Conservation (phyloP, 2,113 vertebrate genomes). For the Dicrurus megarhynchus region DNA sequence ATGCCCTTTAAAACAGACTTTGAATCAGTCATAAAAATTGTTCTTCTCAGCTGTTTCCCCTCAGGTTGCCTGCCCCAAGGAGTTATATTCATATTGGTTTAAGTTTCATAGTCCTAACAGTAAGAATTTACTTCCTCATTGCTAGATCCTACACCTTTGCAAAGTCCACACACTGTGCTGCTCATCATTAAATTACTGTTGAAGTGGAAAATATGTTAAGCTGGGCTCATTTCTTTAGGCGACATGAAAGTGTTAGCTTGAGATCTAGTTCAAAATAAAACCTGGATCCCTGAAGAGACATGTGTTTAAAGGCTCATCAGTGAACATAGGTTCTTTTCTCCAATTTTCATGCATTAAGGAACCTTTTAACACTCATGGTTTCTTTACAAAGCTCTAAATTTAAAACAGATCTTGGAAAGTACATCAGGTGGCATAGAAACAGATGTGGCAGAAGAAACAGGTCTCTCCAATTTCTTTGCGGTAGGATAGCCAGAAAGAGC, state of each 20-base stretch:
- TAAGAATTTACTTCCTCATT: neutral
- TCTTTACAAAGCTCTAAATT: neutral
- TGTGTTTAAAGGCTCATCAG: neutral
- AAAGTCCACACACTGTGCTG: neutral
- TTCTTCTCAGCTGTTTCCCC: neutral
- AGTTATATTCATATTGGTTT: neutral
- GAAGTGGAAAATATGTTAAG: neutral
- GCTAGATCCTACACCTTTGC: neutral
- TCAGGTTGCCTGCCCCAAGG: neutral
- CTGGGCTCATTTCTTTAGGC: neutral
- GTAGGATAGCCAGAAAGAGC: neutral
- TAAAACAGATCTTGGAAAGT: neutral
- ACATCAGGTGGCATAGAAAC: neutral
- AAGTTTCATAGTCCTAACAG: neutral
- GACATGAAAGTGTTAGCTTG: neutral
- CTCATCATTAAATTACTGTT: neutral
- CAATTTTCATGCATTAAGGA: neutral
- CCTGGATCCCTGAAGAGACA: neutral
- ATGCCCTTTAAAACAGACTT: neutral
- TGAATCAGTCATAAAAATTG: neutral
- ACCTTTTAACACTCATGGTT: neutral
- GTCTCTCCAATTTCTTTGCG: neutral
- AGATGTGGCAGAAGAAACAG: neutral
- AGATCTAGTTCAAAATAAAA: neutral
- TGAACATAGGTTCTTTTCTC: neutral